phyloP scores from a whole-genome alignment of 2,888 invertebrate genomes.

The Lochmaea crataegi region DNA sequence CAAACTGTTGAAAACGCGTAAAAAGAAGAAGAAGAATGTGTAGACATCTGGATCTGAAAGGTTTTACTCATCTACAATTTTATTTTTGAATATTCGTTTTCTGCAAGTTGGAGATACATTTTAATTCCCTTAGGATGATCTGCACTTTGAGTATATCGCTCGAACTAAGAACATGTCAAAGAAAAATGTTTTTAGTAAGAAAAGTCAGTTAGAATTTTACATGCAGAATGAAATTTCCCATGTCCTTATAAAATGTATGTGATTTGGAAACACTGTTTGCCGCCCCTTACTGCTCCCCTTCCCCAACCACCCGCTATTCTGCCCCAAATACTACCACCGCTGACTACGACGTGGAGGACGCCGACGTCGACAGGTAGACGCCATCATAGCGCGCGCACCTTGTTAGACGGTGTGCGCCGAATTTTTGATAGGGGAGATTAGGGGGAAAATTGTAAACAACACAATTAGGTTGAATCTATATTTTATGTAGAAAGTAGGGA shows the following conservation, averaged over 20 bases:
- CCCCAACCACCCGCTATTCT: slow-evolving; percentile 20
- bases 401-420: slow-evolving; percentile 26
- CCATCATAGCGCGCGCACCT: slow-evolving; percentile 51
- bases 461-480: slow-evolving; percentile 16
- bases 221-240: not conserved
- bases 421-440: slow-evolving; percentile 17
- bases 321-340: slow-evolving; percentile 38
- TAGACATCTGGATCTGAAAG: too few species aligned
- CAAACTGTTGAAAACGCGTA: too few species aligned
- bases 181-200: too few species aligned
- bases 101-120: too few species aligned
- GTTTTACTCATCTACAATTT: too few species aligned
- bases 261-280: slow-evolving; percentile 37
- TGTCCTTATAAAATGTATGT: not conserved
- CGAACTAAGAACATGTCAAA: too few species aligned
- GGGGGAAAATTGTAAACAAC: slow-evolving; percentile 5
- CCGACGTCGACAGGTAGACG: slow-evolving; percentile 45
- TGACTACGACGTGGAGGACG: slow-evolving; percentile 35
- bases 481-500: not conserved
- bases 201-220: not conserved
- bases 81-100: too few species aligned
- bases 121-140: too few species aligned
- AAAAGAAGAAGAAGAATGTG: too few species aligned
- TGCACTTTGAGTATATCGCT: too few species aligned
- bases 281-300: slow-evolving; percentile 33